Conservation (phyloP, 2,888 invertebrate genomes). For the Anaspis maculata region DNA sequence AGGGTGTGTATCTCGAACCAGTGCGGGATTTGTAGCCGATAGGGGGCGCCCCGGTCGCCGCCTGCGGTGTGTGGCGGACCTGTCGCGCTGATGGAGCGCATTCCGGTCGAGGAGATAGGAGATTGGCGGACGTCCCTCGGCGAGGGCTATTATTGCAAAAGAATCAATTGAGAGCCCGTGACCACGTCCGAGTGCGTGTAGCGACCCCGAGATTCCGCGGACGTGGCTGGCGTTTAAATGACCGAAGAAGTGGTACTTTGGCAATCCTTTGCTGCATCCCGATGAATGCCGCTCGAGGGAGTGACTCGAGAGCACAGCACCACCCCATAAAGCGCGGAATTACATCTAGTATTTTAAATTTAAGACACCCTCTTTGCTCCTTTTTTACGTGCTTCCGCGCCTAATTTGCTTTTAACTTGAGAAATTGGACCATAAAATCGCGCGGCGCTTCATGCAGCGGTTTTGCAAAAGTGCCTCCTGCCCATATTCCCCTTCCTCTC, state of each 20-base stretch:
- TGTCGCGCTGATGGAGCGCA: too few relatives aligned
- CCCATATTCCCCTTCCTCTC: too few relatives aligned
- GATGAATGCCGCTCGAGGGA: slow-evolving; percentile 9
- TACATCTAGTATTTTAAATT: slow-evolving; percentile 23
- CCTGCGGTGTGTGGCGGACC: too few relatives aligned
- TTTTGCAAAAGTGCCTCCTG: slow-evolving; percentile 7
- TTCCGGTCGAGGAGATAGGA: too few relatives aligned
- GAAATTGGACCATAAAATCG: slow-evolving; percentile 17
- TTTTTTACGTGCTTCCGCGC: slow-evolving; percentile 19
- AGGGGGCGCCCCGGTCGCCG: too few relatives aligned
- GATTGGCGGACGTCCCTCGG: slow-evolving; percentile 13
- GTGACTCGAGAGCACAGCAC: slow-evolving; percentile 7
- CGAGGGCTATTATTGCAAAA: slow-evolving; percentile 16
- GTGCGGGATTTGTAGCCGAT: too few relatives aligned
- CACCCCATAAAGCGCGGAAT: slow-evolving; percentile 19
- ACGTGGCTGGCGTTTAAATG: slow-evolving; percentile 14
- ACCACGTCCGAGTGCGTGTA: slow-evolving; percentile 21
- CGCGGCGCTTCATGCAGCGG: slow-evolving; percentile 13
- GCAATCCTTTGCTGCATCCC: slow-evolving; percentile 7
- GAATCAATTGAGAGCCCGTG: slow-evolving; percentile 19
- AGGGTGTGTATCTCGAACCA: too few relatives aligned
- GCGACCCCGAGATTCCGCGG: slow-evolving; percentile 12
- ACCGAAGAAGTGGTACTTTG: slow-evolving; percentile 8
- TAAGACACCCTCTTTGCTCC: slow-evolving; percentile 18
- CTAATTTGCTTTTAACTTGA: slow-evolving; percentile 20